phyloP scores from a whole-genome alignment of 2,797 vertebrate species.

The Liparis tanakae region DNA sequence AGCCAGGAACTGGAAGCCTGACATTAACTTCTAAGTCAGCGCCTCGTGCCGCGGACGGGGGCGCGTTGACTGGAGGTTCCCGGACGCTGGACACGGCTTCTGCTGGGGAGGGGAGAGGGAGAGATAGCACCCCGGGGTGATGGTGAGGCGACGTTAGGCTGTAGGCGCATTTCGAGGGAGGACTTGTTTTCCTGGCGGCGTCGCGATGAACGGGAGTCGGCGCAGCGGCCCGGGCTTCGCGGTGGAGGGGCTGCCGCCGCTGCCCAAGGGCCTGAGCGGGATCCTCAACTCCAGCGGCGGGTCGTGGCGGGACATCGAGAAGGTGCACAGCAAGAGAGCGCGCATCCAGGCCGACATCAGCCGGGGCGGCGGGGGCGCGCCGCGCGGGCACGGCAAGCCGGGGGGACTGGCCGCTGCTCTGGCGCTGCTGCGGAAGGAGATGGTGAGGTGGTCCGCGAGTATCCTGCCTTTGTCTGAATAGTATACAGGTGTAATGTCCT shows the following conservation, averaged over 20 bases:
- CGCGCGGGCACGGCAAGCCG: slow-evolving; percentile 65
- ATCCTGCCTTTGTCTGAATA: neutral
- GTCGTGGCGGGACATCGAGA: slow-evolving; percentile 86
- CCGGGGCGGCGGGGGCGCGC: slow-evolving; percentile 70
- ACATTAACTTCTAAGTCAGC: neutral
- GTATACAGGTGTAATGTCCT: neutral
- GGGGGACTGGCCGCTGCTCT: slow-evolving; percentile 84
- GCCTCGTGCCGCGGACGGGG: neutral
- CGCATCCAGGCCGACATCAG: slow-evolving; percentile 86
- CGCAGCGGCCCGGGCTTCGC: slow-evolving; percentile 26
- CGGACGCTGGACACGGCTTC: neutral
- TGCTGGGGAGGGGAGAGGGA: neutral
- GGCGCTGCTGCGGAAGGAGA: slow-evolving; percentile 85
- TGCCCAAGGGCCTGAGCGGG: slow-evolving; percentile 85
- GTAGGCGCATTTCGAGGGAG: neutral
- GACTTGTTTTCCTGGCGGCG: neutral
- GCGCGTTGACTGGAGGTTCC: neutral
- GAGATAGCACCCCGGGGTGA: neutral
- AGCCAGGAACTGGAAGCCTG: slow-evolving; percentile 64
- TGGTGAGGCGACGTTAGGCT: neutral
- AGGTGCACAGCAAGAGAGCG: slow-evolving; percentile 83
- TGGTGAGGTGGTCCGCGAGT: slow-evolving; percentile 66
- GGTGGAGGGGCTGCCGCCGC: slow-evolving; percentile 80
- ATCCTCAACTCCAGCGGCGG: slow-evolving; percentile 87
- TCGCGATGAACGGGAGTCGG: slow-evolving; percentile 65